Conservation (phyloP, 2,797 vertebrate genomes). For the Spinus olivaceus region DNA sequence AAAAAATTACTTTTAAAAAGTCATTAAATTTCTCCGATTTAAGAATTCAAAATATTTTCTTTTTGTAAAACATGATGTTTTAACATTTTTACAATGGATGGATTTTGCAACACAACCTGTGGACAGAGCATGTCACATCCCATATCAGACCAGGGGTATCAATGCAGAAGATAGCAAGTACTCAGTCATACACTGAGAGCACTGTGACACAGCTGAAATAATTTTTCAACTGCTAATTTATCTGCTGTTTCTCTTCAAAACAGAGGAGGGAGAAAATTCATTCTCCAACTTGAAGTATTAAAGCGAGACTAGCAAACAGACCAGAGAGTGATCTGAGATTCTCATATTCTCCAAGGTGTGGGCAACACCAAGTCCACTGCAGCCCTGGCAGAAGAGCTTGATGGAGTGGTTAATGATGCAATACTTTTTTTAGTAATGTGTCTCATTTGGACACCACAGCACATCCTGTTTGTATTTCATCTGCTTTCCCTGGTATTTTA, state of each 20-base stretch:
- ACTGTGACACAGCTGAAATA: neutral
- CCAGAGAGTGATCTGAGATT: neutral
- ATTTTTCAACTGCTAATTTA: neutral
- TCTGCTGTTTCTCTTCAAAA: neutral
- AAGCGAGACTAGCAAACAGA: neutral
- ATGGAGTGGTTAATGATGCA: slow-evolving; percentile 62
- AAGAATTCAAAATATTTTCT: neutral
- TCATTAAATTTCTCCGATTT: neutral
- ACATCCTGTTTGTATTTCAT: slow-evolving; percentile 70
- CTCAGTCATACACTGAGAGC: neutral
- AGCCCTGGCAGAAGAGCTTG: slow-evolving; percentile 22
- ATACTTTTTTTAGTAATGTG: slow-evolving; percentile 47
- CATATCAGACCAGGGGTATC: neutral
- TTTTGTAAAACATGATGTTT: neutral
- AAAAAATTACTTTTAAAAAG: neutral
- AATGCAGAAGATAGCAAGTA: rapidly evolving
- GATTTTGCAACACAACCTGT: neutral
- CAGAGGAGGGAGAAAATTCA: neutral
- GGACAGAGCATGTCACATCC: rapidly evolving
- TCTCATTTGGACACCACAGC: slow-evolving; percentile 66
- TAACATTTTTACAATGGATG: neutral
- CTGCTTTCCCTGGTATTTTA: slow-evolving; percentile 59
- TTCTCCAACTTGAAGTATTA: neutral
- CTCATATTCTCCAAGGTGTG: neutral
- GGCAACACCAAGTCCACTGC: neutral